phyloP scores from a whole-genome alignment of 2,113 vertebrate genomes.

The Euleptes europaea region DNA sequence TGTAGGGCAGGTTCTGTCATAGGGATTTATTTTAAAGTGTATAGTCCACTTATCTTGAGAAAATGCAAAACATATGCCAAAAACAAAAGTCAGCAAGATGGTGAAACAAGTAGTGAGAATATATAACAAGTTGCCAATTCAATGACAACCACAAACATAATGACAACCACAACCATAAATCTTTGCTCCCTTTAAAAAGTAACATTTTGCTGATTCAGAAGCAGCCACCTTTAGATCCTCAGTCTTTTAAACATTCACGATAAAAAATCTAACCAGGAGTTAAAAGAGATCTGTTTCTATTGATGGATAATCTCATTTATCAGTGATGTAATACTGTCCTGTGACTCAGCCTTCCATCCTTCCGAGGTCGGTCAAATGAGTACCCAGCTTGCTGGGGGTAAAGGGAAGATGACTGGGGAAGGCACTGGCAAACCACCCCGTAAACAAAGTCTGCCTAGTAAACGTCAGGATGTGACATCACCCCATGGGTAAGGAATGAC shows the following conservation, averaged over 20 bases:
- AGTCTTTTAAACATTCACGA: not conserved
- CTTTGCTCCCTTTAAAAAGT: not conserved
- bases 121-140: not conserved
- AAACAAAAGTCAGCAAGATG: not conserved
- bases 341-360: too few relatives aligned
- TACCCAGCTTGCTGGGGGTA: too few relatives aligned
- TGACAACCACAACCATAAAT: not conserved
- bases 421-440: too few relatives aligned
- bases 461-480: too few relatives aligned
- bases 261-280: not conserved
- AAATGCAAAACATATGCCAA: too few relatives aligned
- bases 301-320: slow-evolving; percentile 1
- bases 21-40: too few relatives aligned
- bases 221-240: not conserved
- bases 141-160: not conserved
- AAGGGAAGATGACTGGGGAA: too few relatives aligned
- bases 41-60: too few relatives aligned
- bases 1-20: not conserved
- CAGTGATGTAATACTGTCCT: not conserved
- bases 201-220: slow-evolving; percentile 11
- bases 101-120: not conserved
- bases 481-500: too few relatives aligned
- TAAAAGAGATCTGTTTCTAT: not conserved
- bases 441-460: too few relatives aligned
- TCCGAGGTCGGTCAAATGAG: too few relatives aligned